Percentiles rank a stretch among this genome's conserved stretches.
Conservation (phyloP, 2,888 invertebrate species). For the Clepsis dumicolana region DNA sequence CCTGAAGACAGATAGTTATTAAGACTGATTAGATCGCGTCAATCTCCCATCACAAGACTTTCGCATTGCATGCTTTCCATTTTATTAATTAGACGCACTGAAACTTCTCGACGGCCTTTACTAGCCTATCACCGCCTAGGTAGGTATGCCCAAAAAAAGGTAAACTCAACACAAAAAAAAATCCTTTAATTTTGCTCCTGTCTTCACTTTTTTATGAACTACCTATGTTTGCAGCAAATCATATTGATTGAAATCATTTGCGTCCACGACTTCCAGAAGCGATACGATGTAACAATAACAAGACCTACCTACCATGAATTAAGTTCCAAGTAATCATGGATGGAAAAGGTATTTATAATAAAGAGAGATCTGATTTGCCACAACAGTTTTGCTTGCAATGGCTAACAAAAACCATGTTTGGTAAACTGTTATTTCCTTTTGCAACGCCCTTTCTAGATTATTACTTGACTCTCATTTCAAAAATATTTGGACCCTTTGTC, state of each 20-base stretch:
- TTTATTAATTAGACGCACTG: slow-evolving; percentile 18
- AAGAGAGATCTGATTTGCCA: not conserved
- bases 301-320: no score
- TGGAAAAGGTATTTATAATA: no score
- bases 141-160: no score
- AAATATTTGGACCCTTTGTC: not conserved
- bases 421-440: slow-evolving; percentile 6
- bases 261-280: no score
- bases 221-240: no score
- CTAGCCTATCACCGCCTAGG: not conserved
- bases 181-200: no score
- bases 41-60: slow-evolving; percentile 6
- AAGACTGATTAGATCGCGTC: slow-evolving; percentile 2
- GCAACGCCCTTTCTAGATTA: slow-evolving; percentile 6
- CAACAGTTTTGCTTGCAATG: slow-evolving; percentile 5
- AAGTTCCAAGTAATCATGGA: no score
- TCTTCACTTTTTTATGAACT: no score
- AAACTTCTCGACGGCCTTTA: not conserved
- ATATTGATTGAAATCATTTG: no score
- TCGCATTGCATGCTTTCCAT: slow-evolving; percentile 21
- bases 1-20: not conserved
- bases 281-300: no score
- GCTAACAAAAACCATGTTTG: slow-evolving; percentile 10
- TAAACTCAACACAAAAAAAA: no score
- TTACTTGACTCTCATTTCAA: not conserved